These are phyloP conservation scores for Ammodytes marinus DNA, from an alignment of 2,113 vertebrate genomes.

Conservation along the genomic window DNA sequence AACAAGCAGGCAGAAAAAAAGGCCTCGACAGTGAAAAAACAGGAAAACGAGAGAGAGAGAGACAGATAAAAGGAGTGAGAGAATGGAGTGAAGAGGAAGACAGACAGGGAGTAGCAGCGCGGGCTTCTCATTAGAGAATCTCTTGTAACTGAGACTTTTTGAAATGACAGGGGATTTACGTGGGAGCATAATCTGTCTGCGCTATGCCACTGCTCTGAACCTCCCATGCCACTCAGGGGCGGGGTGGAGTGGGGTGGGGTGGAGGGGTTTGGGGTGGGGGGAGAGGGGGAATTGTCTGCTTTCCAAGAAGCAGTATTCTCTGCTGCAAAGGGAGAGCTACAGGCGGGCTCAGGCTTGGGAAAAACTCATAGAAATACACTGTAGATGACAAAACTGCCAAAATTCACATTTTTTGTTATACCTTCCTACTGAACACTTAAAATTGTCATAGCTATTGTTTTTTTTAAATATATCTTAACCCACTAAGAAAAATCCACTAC, in stretches of 20 bases:
- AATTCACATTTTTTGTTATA: background rate
- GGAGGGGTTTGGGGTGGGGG: no score
- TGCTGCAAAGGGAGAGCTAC: slow-evolving; percentile 27
- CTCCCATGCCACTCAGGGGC: slow-evolving; percentile 25
- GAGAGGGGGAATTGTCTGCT: background rate
- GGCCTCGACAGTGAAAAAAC: slow-evolving; percentile 61
- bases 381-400: background rate
- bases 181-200: slow-evolving; percentile 73
- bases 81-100: slow-evolving; percentile 54
- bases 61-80: slow-evolving; percentile 65
- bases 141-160: slow-evolving; percentile 74
- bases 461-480: background rate
- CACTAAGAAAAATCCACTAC: background rate
- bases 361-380: slow-evolving; percentile 36
- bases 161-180: slow-evolving; percentile 79
- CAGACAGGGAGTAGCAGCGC: slow-evolving; percentile 64
- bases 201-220: slow-evolving; percentile 53
- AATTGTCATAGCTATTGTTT: background rate
- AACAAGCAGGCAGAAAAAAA: slow-evolving; percentile 66
- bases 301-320: slow-evolving; percentile 51
- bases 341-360: slow-evolving; percentile 25
- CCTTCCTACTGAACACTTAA: background rate
- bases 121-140: slow-evolving; percentile 79
- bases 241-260: background rate
- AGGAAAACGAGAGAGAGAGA: slow-evolving; percentile 39